A percentile compares a stretch with the other conserved stretches of the same genome.
Conservation (phyloP, 2,797 vertebrate species). For the Hydrocynus forskahlii region DNA sequence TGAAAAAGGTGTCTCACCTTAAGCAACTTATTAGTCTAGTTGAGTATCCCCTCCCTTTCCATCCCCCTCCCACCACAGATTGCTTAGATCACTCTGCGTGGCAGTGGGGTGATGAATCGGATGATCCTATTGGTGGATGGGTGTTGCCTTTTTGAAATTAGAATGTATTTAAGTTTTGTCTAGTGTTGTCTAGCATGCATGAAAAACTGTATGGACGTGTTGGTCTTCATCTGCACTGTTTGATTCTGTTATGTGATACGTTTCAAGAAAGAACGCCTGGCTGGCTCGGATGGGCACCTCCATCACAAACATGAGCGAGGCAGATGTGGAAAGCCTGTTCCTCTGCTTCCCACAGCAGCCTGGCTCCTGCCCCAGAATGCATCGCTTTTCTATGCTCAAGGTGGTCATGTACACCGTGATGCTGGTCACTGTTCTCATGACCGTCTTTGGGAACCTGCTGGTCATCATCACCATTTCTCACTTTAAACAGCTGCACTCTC, state of each 20-base stretch:
- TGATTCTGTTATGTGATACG: not conserved
- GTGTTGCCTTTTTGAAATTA: not conserved
- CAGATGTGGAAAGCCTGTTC: constrained; percentile 16
- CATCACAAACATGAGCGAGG: constrained; percentile 15
- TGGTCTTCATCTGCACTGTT: not conserved
- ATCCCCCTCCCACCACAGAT: not conserved
- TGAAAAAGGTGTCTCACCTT: no score
- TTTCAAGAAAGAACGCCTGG: not conserved
- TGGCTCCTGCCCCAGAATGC: constrained; percentile 37
- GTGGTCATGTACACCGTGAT: constrained; percentile 38
- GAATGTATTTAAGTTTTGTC: constrained; percentile 2
- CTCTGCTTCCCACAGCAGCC: constrained; percentile 48
- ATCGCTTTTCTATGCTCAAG: constrained; percentile 21
- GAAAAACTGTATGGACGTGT: not conserved
- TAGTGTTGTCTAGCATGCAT: not conserved
- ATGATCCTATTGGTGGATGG: constrained; percentile 1
- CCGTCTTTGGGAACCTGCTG: constrained; percentile 58
- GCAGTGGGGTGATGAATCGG: not conserved
- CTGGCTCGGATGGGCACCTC: not conserved
- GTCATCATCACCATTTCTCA: constrained; percentile 55
- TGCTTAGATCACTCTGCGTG: not conserved
- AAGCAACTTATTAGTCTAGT: no score
- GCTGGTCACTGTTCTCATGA: constrained; percentile 47
- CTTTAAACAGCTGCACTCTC: constrained; percentile 52
- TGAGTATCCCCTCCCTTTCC: no score